Evolutionary conservation across 1,140 invertebrate species (phyloP), one percentile per base, ranked within the genome.

Genomic region (Zophobas morio): DNA sequence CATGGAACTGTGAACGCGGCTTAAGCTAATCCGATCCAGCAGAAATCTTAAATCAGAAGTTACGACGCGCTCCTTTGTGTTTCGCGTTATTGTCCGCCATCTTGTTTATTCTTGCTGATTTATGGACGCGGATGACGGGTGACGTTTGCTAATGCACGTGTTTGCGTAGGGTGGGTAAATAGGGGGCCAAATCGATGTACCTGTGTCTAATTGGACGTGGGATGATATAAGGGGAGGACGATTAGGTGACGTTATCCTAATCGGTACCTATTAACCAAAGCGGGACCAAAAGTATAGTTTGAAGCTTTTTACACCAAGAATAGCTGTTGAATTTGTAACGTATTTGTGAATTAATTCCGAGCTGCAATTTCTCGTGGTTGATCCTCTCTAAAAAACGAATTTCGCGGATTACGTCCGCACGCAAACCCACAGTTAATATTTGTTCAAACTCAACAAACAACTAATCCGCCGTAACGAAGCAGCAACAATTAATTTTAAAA

Each of bases 81-180:
- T 76, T 79, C 49, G 70, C 71, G 53, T 63, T 79, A 79, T 79
- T 79, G 78, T 79, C 70, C 66, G 75, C 78, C 78, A 79, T 79
- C 78, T 79, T 79, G 78, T 79, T 79, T 79, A 79, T 75, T 79
- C 75, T 49, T 73, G 70, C 49, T 74, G 78, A 79, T 79, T 79
- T 79, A 79, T 79, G 71, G 54, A 54, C 39, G 71, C 6, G 49
- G 71, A 33, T 73, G 60, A 66, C 60, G 39, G 36, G 5, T 66
- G 60, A 66, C 39, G 60, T 42, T 42, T 40, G 60, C 60, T 66
- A 66, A 66, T 66, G 60, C 60, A 66, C 60, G 42, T 66, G 42
- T 66, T 66, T 66, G 60, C 60, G n/a, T 1, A 42, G n/a, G 37
- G n/a, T 66, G 33, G 42, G 42, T 66, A 66, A 66, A 66, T 39